Evolutionary conservation across 1,140 invertebrate genomes (phyloP).

Genomic region (Drosophila persimilis): DNA sequence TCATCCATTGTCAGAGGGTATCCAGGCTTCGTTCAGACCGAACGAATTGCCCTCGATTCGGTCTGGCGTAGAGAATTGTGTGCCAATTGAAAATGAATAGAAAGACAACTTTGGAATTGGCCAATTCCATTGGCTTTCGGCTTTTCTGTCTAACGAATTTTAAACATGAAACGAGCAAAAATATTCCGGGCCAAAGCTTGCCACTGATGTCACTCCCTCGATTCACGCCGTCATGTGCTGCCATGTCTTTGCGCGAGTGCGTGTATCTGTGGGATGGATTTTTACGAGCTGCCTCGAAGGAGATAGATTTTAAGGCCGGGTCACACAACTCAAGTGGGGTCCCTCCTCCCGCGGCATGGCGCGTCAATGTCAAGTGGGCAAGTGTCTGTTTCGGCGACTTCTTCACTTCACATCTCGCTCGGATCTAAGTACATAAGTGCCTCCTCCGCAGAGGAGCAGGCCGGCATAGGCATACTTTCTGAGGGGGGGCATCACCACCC

Average conservation of each 20-base stretch:
- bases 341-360: background rate
- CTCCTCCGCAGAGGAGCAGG: background rate
- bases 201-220: constrained; percentile 62
- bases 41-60: background rate
- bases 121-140: constrained; percentile 20
- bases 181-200: constrained; percentile 27
- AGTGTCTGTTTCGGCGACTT: constrained; percentile 23
- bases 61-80: constrained; percentile 27
- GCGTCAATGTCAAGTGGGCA: constrained; percentile 67
- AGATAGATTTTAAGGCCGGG: constrained; percentile 17
- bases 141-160: constrained; percentile 42
- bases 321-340: constrained; percentile 43
- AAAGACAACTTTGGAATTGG: constrained; percentile 57
- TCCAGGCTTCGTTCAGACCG: background rate
- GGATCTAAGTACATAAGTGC: constrained; percentile 35
- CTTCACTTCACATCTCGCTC: constrained; percentile 44
- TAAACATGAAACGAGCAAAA: constrained; percentile 8
- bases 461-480: background rate
- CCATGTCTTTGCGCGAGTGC: background rate
- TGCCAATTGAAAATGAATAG: constrained; percentile 73
- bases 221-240: background rate
- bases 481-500: too few relatives aligned
- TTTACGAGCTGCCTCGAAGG: constrained; percentile 34
- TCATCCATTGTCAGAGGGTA: background rate
- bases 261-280: constrained; percentile 29